These are phyloP conservation scores for Anoplius nigerrimus DNA, from an alignment of 2,888 invertebrate genomes.

Conservation along the genomic window DNA sequence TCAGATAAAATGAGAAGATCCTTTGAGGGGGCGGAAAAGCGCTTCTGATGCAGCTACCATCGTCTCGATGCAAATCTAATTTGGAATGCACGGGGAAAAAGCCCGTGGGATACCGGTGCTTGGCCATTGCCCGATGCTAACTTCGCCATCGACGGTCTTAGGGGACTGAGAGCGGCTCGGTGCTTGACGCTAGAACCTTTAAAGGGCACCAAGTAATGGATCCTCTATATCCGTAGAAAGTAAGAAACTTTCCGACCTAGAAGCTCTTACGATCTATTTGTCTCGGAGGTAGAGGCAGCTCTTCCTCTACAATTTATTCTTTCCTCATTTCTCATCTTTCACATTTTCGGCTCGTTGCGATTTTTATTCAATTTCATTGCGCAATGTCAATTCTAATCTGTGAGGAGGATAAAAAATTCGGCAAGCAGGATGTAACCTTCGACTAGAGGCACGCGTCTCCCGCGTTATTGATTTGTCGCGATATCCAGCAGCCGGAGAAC, in stretches of 20 bases:
- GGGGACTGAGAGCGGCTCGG: neutral
- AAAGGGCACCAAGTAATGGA: neutral
- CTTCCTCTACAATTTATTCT: too few species aligned
- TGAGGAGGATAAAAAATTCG: too few species aligned
- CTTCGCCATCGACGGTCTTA: constrained; percentile 13
- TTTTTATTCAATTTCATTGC: too few species aligned
- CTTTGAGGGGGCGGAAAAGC: constrained; percentile 43
- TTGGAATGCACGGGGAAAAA: constrained; percentile 16
- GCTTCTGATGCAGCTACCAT: constrained; percentile 39
- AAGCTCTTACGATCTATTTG: neutral
- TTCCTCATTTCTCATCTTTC: too few species aligned
- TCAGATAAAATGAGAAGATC: constrained; percentile 9
- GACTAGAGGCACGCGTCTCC: too few species aligned
- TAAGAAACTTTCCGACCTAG: neutral
- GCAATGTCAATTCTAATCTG: too few species aligned
- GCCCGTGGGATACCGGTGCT: constrained; percentile 10
- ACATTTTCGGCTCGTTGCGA: too few species aligned
- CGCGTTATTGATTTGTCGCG: too few species aligned
- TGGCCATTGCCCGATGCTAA: constrained; percentile 18
- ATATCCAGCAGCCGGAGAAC: too few species aligned
- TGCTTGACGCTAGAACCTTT: neutral
- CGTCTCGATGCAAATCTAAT: constrained; percentile 47
- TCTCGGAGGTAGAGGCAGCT: too few species aligned
- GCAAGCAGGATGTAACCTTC: too few species aligned
- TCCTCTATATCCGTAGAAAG: neutral